Evolutionary conservation across 2,797 vertebrate genomes (phyloP).

Genomic region (Aulostomus chinensis): DNA sequence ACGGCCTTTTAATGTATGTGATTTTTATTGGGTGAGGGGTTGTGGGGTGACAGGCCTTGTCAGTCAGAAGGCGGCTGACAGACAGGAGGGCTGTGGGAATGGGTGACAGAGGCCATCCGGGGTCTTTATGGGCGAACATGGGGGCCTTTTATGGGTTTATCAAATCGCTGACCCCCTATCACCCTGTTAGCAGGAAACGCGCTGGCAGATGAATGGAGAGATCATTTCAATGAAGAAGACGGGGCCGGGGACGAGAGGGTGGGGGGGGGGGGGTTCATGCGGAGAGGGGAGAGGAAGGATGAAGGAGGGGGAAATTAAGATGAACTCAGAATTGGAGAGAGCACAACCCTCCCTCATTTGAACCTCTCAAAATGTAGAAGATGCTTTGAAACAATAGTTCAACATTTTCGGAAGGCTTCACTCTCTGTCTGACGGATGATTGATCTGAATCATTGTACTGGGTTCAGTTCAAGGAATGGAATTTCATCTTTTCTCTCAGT

Average conservation of each 20-base stretch:
- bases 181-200: slow-evolving; percentile 63
- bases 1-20: slow-evolving; percentile 30
- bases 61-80: slow-evolving; percentile 65
- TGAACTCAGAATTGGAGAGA: slow-evolving; percentile 26
- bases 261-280: slow-evolving; percentile 13
- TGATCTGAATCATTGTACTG: not conserved
- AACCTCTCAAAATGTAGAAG: no score
- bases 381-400: no score
- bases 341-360: no score
- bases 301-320: not conserved
- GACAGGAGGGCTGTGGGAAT: slow-evolving; percentile 74
- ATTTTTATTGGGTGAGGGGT: not conserved
- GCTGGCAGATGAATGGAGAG: slow-evolving; percentile 76
- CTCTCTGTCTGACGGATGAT: no score
- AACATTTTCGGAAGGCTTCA: no score
- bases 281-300: slow-evolving; percentile 2
- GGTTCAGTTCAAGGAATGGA: not conserved
- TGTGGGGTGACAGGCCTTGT: slow-evolving; percentile 57
- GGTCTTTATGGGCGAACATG: slow-evolving; percentile 59
- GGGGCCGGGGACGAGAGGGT: slow-evolving; percentile 17
- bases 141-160: slow-evolving; percentile 78
- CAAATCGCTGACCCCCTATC: slow-evolving; percentile 67
- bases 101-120: slow-evolving; percentile 64
- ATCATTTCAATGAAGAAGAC: slow-evolving; percentile 67
- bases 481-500: not conserved